Evolutionary conservation across 2,888 invertebrate genomes (phyloP).

Genomic region (Metallyticus violacea): DNA sequence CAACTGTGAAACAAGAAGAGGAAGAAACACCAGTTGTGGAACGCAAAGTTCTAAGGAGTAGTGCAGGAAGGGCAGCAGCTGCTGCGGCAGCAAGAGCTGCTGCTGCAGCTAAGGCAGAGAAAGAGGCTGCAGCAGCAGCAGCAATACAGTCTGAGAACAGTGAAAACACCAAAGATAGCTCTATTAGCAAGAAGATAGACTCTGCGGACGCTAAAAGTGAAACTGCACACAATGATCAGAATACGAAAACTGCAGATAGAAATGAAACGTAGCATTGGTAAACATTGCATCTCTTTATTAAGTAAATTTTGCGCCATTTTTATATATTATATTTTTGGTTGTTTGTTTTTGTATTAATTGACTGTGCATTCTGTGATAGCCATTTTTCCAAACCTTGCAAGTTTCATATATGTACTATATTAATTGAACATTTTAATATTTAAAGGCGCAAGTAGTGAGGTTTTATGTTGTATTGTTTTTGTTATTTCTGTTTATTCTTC

Average conservation of each 20-base stretch:
- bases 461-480: not conserved
- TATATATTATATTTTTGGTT: conserved; percentile 25
- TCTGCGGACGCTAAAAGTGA: conserved; percentile 11
- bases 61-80: conserved; percentile 66
- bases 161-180: conserved; percentile 28
- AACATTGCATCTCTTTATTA: conserved; percentile 25
- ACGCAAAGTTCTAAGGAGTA: conserved; percentile 58
- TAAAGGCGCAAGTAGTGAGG: not conserved
- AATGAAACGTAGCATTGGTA: conserved; percentile 31
- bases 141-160: conserved; percentile 2
- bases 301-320: conserved; percentile 24
- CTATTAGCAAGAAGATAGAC: conserved; percentile 16
- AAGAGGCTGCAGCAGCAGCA: conserved; percentile 2
- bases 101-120: conserved; percentile 42
- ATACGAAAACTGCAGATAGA: conserved; percentile 11
- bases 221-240: conserved; percentile 16
- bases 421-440: conserved; percentile 28
- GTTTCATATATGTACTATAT: conserved; percentile 28
- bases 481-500: not conserved
- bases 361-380: conserved; percentile 37
- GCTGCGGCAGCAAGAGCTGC: conserved; percentile 53
- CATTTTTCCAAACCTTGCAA: conserved; percentile 31
- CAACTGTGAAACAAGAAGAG: conserved; percentile 40
- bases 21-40: conserved; percentile 55
- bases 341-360: conserved; percentile 33